Base-by-base conservation (phyloP, 2,113 vertebrate genomes). In the Cardinalis cardinalis region DNA sequence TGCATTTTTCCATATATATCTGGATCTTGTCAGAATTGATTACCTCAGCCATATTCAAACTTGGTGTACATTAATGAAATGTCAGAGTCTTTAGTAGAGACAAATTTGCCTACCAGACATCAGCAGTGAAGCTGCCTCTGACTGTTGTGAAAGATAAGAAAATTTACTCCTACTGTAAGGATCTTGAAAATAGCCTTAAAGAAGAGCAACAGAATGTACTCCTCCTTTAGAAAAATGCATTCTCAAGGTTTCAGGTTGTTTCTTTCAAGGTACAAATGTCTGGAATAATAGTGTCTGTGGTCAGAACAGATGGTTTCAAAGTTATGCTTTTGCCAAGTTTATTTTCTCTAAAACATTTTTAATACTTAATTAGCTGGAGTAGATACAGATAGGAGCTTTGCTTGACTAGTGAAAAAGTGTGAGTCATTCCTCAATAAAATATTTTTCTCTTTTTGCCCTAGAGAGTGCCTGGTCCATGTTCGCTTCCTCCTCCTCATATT, bases 1-100 rank as follows among this genome's bases (percentile, higher is more conserved):
- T 21, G 46, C 14, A 76, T 38, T 70, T 92, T 90, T 80, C 15
- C 84, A 8, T 48, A 31, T 34, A 77, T 28, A 41, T 73, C 55
- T 91, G 86, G 26, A 65, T 90, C 61, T 81, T 88, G n/a, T 81
- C 86, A 92, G 65, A 91, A 88, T 58, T 23, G 15, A 68, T 90
- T 86, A 46, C 41, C 36, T 66, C 31, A 90, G 76, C 23, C 65
- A 81, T 64, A 74, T 53, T 84, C 32, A 93, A 4, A 90, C 32
- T 18, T 75, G 14, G 15, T 71, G 16, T 77, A 92, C 9, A 11
- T 25, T 89, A 72, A 82, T 66, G 78, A 89, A 96, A 88, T 80
- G 20, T 18, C 44, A 84, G 8, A 44, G 36, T 72, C 56, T 52
- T 87, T 64, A 86, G 49, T 3, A 89, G 58, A 86, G 72, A 86